Conservation (phyloP, 2,797 vertebrate species). For the Sebastolobus altivelis region DNA sequence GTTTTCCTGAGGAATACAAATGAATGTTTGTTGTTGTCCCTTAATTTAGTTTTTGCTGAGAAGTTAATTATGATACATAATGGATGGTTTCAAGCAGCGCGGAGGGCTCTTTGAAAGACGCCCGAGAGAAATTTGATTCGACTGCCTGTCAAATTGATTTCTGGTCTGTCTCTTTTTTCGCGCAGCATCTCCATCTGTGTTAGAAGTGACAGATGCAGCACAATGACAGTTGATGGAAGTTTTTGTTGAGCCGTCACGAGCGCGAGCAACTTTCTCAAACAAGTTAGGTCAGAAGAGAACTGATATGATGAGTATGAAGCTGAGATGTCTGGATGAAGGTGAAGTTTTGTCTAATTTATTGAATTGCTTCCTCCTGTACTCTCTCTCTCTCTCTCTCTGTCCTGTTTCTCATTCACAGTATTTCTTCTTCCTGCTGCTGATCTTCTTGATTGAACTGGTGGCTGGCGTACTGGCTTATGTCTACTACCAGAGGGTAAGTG, state of each 20-base stretch:
- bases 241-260: conserved; percentile 46
- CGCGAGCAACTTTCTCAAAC: conserved; percentile 35
- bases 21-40: background rate
- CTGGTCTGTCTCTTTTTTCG: conserved; percentile 14
- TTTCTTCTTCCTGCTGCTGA: conserved; percentile 87
- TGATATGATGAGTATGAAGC: conserved; percentile 17
- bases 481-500: conserved; percentile 90
- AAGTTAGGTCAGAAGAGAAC: conserved; percentile 17
- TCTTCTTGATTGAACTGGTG: conserved; percentile 91
- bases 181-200: conserved; percentile 56
- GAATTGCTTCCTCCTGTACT: background rate
- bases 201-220: conserved; percentile 45
- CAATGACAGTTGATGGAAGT: conserved; percentile 50
- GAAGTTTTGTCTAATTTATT: conserved; percentile 6
- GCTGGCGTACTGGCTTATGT: conserved; percentile 91
- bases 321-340: conserved; percentile 16
- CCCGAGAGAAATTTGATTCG: conserved; percentile 33
- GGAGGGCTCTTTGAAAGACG: conserved; percentile 18
- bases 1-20: background rate
- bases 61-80: conserved; percentile 27
- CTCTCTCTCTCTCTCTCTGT: background rate
- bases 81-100: background rate
- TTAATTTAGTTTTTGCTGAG: conserved; percentile 10
- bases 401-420: conserved; percentile 81
- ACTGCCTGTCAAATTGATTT: conserved; percentile 40